Base-by-base conservation (phyloP, 2,888 invertebrate species). In the Dermolepida albohirtum region DNA sequence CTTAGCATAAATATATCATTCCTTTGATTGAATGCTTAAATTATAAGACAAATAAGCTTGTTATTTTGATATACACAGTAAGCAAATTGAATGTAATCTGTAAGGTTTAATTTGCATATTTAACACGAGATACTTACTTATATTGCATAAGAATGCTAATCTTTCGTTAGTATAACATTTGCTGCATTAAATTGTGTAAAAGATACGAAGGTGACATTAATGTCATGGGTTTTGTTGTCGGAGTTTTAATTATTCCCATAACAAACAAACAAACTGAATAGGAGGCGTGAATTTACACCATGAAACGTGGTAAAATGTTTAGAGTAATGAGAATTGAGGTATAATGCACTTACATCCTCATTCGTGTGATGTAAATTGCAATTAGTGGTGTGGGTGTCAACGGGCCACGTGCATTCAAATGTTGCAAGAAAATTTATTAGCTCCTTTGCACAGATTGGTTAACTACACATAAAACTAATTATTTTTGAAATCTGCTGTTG, bases 181-280 rank as follows among this genome's bases (percentile, higher is more conserved):
- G 47, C 34, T 65, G 54, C 47, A 65, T 65, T 65, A 54, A 65
- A 55, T 65, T 54, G 54, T 65, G 55, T 54, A 65, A 54, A 47
- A 65, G 39, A 54, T 54, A 65, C 65, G 55, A 55, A 41, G 54
- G 54, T 39, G 54, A 54, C 39, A 40, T 54, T 54, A 54, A 54
- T 54, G 54, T 54, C 40, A 54, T 39, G 54, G 40, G 39, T 54
- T 54, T 11, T 54, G 40, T 34, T 34, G 34, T 34, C 10, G 2
- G 4, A 22, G 22, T 22, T 22, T 2, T 4, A 4, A 22, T 5
- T 7, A 34, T 34, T 34, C 34, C 2, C 6, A 34, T n/a, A n/a
- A n/a, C n/a, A 22, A 2, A 22, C 22, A 1, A 2, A 22, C 22
- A 34, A 1, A 10, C 10, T 34, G 34, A 34, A 34, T 1, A 34